Base-by-base conservation (phyloP, 2,888 invertebrate species). In the Mimumesa dahlbomi region DNA sequence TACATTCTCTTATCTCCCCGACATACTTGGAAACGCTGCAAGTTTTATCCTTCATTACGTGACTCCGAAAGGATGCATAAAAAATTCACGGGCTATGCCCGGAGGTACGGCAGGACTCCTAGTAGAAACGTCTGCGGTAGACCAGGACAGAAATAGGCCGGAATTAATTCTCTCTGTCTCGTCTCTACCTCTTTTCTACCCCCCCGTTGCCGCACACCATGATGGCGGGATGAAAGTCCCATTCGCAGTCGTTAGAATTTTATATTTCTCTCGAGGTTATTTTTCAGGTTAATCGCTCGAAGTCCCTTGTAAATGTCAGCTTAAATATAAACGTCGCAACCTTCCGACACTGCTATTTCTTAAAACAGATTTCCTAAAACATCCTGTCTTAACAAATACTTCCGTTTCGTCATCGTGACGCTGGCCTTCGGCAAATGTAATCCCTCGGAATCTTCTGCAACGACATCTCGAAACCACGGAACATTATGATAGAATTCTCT, bases 31-130 rank as follows among this genome's bases (percentile, higher is more conserved):
- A 2, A 25, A 13, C 40, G 50, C 19, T 70, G 69, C 61, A 70
- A 70, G 61, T 70, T 70, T 70, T 68, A 68, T 70, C 61, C 68
- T 70, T 70, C 69, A 56, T 70, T 70, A 70, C 69, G 68, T 56
- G 69, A 46, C 69, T 68, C 40, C 50, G 69, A 68, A 61, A 61
- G 69, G 69, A 61, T 46, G 54, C 21, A 52, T 70, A 45, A 70
- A 70, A 61, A 68, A 70, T 70, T 68, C 69, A 68, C 54, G 54
- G 59, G 13, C 67, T 21, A 11, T 19, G 48, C 40, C 19, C 34
- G 31, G 45, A 21, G 16, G 34, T 21, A 13, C 34, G 22, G 21
- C 16, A 9, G 31, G 18, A n/a, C 9, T 16, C 19, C 49, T 49
- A 22, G 21, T 9, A 46, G 59, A 25, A 61, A 61, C 59, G 54